These are phyloP conservation scores for Apodemia zela DNA, from an alignment of 2,888 invertebrate genomes.

Conservation along the genomic window DNA sequence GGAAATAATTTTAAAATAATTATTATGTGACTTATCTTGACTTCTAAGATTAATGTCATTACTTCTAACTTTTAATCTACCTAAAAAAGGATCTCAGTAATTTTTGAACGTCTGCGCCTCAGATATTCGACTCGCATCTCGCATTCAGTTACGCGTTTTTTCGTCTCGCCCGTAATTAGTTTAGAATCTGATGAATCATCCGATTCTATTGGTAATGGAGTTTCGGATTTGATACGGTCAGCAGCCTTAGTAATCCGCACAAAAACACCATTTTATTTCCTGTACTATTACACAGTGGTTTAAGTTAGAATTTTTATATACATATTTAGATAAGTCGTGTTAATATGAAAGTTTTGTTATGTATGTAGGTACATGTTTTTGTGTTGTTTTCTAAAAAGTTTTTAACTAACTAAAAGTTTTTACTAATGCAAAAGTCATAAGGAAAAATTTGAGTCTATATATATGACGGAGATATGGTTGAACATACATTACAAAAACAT, in stretches of 20 bases:
- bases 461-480: too few species aligned
- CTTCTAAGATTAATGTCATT: background rate
- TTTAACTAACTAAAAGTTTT: too few species aligned
- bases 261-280: constrained; percentile 3
- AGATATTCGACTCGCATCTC: constrained; percentile 61
- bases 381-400: too few species aligned
- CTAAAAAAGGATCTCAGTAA: constrained; percentile 42
- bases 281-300: background rate
- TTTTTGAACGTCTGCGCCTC: constrained; percentile 55
- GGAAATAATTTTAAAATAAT: background rate
- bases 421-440: too few species aligned
- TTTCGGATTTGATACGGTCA: constrained; percentile 47
- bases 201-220: constrained; percentile 69
- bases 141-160: constrained; percentile 61
- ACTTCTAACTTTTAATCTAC: background rate
- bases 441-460: too few species aligned
- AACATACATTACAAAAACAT: too few species aligned
- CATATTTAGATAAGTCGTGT: background rate
- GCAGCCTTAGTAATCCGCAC: constrained; percentile 29
- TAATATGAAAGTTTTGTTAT: too few species aligned
- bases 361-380: too few species aligned
- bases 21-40: background rate
- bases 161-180: constrained; percentile 67
- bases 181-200: constrained; percentile 76
- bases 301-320: background rate